Evolutionary conservation across 2,113 vertebrate genomes (phyloP).

Genomic region (Microtus montanus): DNA sequence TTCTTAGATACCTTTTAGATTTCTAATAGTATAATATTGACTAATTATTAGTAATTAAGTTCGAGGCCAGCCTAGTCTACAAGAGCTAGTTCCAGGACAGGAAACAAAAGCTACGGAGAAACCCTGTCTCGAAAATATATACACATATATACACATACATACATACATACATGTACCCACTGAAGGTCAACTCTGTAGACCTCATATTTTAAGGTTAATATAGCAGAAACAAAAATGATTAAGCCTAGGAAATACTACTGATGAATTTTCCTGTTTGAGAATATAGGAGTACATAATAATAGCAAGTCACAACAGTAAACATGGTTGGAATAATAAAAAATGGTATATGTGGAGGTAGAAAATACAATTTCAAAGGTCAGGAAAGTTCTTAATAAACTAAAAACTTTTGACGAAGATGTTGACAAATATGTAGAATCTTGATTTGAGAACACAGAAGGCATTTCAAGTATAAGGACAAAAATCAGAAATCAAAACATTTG

Average conservation of each 20-base stretch:
- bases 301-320: background rate
- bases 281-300: background rate
- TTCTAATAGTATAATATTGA: background rate
- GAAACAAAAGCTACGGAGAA: no score
- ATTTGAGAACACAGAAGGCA: background rate
- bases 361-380: background rate
- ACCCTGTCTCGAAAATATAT: background rate
- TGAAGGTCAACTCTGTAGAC: conserved; percentile 17
- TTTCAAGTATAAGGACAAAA: background rate
- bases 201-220: background rate
- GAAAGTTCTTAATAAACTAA: background rate
- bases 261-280: background rate
- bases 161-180: background rate
- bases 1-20: background rate
- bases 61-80: no score
- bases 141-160: background rate
- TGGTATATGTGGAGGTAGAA: background rate
- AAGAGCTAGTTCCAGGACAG: no score
- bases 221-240: background rate
- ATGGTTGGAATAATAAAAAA: background rate
- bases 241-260: background rate
- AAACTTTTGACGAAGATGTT: background rate
- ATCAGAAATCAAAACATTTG: background rate
- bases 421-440: background rate
- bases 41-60: background rate